Evolutionary conservation across 35 echinoderm and acorn worm genomes (phyloP).

Genomic region (Ophiothrix spiculata): DNA sequence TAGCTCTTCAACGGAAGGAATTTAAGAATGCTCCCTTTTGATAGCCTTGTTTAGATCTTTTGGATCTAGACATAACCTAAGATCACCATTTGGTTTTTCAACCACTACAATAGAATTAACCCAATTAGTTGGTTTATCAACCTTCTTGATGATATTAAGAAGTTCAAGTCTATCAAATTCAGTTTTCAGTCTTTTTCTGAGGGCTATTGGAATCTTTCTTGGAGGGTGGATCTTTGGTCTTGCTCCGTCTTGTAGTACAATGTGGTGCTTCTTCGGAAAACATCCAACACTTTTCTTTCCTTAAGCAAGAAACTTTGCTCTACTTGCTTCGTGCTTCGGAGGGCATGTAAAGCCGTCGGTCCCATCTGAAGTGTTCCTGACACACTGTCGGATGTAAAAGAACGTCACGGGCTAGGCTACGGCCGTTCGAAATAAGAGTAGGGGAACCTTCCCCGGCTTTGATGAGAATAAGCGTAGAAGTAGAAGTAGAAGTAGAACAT

Average conservation of each 20-base stretch:
- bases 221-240: slow-evolving; percentile 52
- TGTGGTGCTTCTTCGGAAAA: background rate
- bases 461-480: too few relatives aligned
- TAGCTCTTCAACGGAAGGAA: slow-evolving; percentile 52
- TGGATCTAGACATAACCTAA: slow-evolving; percentile 54
- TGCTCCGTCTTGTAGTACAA: background rate
- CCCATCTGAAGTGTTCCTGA: too few relatives aligned
- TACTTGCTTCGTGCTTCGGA: too few relatives aligned
- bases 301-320: background rate
- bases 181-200: slow-evolving; percentile 28
- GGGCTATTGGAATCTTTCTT: slow-evolving; percentile 46
- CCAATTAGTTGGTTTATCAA: slow-evolving; percentile 23
- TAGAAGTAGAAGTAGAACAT: too few relatives aligned
- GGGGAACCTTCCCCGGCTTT: too few relatives aligned
- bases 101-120: slow-evolving; percentile 23
- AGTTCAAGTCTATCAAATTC: slow-evolving; percentile 49
- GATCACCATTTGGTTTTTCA: slow-evolving; percentile 30
- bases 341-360: too few relatives aligned
- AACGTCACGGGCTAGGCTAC: too few relatives aligned
- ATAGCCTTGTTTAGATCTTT: slow-evolving; percentile 57
- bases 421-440: too few relatives aligned
- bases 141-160: slow-evolving; percentile 40
- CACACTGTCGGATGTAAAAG: too few relatives aligned
- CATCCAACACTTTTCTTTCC: background rate
- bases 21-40: slow-evolving; percentile 33